Evolutionary conservation across 2,113 vertebrate species (phyloP).

Genomic region (Oncorhynchus nerka): DNA sequence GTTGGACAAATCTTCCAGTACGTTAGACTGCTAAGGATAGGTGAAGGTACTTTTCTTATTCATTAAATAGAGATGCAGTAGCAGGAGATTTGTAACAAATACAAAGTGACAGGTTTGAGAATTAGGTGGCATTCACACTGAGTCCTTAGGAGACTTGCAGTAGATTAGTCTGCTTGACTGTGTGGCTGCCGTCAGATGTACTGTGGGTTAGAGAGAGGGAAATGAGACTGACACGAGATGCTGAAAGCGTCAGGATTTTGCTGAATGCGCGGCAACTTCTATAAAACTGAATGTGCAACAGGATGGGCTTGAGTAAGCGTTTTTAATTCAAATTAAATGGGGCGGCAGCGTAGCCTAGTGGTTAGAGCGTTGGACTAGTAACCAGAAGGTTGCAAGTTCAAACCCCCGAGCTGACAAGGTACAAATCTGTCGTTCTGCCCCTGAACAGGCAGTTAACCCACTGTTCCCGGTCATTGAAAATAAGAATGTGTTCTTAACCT

Average conservation of each 20-base stretch:
- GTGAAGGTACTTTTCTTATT: constrained; percentile 23
- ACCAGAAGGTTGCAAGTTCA: no score
- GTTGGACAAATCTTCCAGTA: no score
- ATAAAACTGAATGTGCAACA: constrained; percentile 38
- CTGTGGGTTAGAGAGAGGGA: not conserved
- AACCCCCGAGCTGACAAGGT: no score
- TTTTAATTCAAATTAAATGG: no score
- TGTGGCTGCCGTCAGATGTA: constrained; percentile 5
- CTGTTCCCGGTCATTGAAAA: no score
- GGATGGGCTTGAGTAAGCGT: constrained; percentile 31
- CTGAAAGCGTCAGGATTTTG: constrained; percentile 43
- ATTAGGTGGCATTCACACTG: constrained; percentile 31
- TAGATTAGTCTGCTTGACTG: constrained; percentile 42
- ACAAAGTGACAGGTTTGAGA: constrained; percentile 54
- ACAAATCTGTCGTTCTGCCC: no score
- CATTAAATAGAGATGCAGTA: constrained; percentile 35
- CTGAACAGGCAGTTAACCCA: no score
- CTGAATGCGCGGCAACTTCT: constrained; percentile 51
- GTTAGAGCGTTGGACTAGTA: no score
- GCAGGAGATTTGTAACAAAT: constrained; percentile 27
- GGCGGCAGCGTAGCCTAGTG: no score
- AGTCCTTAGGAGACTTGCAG: constrained; percentile 42
- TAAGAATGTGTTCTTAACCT: no score
- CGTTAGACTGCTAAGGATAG: no score
- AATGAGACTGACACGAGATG: constrained; percentile 30